Evolutionary conservation across 30 jellyfish, hydroid and myxozoan genomes (phyloP).

Genomic region (Chironex yamaguchii): DNA sequence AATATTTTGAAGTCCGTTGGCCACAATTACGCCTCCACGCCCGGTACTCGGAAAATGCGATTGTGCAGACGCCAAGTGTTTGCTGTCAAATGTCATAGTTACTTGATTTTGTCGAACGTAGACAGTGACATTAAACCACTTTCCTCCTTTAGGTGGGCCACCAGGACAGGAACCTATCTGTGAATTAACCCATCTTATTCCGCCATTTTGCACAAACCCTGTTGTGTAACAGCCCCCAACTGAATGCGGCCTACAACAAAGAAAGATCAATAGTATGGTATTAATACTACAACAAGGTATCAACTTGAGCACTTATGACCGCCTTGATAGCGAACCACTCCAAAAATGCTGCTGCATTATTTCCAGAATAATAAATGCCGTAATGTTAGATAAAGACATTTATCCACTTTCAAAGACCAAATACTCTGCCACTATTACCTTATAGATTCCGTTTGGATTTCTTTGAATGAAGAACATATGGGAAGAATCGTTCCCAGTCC

Average conservation of each 20-base stretch:
- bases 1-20: conserved; percentile 66
- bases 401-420: too few species aligned
- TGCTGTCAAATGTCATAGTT: conserved; percentile 47
- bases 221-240: conserved; percentile 82
- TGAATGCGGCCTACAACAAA: conserved; percentile 80
- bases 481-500: too few species aligned
- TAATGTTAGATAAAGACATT: too few species aligned
- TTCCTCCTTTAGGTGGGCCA: conserved; percentile 65
- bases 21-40: conserved; percentile 77
- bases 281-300: too few species aligned
- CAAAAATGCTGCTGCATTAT: too few species aligned
- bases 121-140: conserved; percentile 72
- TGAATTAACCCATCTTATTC: conserved; percentile 70
- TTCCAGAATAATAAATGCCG: too few species aligned
- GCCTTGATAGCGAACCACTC: too few species aligned
- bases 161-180: conserved; percentile 86
- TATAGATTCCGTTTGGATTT: too few species aligned
- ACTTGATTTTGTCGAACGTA: conserved; percentile 68
- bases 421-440: too few species aligned
- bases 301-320: too few species aligned
- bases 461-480: too few species aligned
- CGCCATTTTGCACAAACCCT: conserved; percentile 76
- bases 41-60: conserved; percentile 79
- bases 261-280: too few species aligned
- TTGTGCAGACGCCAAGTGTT: conserved; percentile 67